These are phyloP conservation scores for Mormyrops attenuatus DNA, from an alignment of 2,797 vertebrate species.

Conservation along the genomic window DNA sequence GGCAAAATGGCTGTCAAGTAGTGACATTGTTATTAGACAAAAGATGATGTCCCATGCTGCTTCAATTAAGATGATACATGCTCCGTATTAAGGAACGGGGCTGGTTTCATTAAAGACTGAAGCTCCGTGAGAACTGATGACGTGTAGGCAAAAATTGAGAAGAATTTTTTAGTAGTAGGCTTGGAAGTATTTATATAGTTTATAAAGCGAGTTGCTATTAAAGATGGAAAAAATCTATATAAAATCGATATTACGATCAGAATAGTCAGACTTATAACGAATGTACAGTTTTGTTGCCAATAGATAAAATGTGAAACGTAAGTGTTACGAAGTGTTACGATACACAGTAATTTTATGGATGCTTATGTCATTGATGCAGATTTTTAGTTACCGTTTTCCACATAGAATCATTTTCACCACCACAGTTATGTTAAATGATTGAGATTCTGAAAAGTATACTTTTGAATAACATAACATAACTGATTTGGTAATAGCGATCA, in stretches of 20 bases:
- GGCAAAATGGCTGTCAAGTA: neutral
- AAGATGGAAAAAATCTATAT: neutral
- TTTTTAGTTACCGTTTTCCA: neutral
- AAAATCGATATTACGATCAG: neutral
- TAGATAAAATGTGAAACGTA: neutral
- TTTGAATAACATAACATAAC: neutral
- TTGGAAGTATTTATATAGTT: neutral
- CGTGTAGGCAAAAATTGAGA: neutral
- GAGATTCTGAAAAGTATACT: neutral
- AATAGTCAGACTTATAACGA: neutral
- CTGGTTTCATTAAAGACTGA: neutral
- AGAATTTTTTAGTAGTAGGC: neutral
- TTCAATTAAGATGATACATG: neutral
- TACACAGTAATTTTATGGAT: neutral
- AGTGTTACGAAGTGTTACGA: neutral
- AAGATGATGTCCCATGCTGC: neutral
- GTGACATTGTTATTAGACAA: neutral
- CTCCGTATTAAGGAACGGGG: neutral
- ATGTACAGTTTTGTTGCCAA: neutral
- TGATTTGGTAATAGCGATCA: neutral
- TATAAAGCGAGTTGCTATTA: neutral
- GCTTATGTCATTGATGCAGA: neutral
- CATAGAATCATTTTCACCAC: neutral
- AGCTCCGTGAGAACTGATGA: neutral
- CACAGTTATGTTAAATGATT: neutral